A percentile compares a stretch with the other conserved stretches of the same genome.
Conservation (phyloP, 2,797 vertebrate genomes). For the Dryobates pubescens region DNA sequence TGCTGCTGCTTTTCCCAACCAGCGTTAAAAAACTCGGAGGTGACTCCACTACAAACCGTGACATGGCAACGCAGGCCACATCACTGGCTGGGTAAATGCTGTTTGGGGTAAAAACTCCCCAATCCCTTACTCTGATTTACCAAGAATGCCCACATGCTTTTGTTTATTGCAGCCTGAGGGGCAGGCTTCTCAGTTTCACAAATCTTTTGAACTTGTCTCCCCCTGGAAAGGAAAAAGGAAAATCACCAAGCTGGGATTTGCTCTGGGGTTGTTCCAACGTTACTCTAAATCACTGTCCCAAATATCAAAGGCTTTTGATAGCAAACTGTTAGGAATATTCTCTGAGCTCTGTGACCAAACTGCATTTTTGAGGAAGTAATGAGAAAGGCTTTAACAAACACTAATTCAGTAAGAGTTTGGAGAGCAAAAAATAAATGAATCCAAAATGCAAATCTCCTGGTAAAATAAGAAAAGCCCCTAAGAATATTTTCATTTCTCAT, state of each 20-base stretch:
- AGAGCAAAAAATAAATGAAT: neutral
- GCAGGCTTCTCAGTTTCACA: neutral
- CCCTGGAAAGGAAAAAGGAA: neutral
- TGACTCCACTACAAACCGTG: neutral
- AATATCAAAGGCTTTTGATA: constrained; percentile 11
- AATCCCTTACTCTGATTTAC: constrained; percentile 8
- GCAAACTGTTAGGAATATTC: neutral
- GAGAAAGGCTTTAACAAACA: neutral
- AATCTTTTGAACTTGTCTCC: constrained; percentile 30
- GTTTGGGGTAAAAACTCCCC: neutral
- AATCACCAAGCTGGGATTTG: neutral
- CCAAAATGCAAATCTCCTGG: neutral
- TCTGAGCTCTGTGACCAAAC: neutral
- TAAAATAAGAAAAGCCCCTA: neutral
- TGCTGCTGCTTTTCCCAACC: neutral
- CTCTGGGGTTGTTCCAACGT: constrained; percentile 9
- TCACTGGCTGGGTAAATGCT: neutral
- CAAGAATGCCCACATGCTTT: neutral
- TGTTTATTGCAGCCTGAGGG: constrained; percentile 19
- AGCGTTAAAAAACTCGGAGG: neutral
- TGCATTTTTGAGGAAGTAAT: neutral
- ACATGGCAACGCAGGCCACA: neutral
- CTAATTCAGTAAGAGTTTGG: neutral
- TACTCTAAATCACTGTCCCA: neutral
- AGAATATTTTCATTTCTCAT: neutral